Percentiles rank a stretch among this genome's conserved stretches.
phyloP scores from a whole-genome alignment of 2,888 invertebrate species.

The Apotomis betuletana region DNA sequence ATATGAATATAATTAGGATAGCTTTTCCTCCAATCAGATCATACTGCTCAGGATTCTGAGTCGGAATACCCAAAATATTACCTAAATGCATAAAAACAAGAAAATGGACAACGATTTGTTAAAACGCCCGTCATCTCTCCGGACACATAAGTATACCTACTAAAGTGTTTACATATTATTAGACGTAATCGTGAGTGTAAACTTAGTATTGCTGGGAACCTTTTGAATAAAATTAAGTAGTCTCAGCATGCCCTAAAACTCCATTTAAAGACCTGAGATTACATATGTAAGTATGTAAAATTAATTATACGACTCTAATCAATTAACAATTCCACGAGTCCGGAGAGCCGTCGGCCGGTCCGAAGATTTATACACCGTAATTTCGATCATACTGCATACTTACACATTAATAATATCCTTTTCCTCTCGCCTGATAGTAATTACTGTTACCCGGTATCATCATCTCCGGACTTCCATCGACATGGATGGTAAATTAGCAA shows the following conservation, averaged over 20 bases:
- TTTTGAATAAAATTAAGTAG: neutral
- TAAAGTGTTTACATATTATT: too few relatives aligned
- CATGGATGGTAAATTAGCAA: constrained; percentile 74
- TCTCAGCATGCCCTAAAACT: neutral
- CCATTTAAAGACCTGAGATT: neutral
- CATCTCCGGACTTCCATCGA: constrained; percentile 56
- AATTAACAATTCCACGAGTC: constrained; percentile 18
- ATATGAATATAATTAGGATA: too few relatives aligned
- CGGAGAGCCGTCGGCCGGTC: neutral
- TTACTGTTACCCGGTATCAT: constrained; percentile 44
- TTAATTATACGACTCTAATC: constrained; percentile 20
- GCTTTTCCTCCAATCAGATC: too few relatives aligned
- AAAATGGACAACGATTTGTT: too few relatives aligned
- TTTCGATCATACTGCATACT: constrained; percentile 41
- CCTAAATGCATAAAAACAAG: too few relatives aligned
- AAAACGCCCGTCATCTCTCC: too few relatives aligned
- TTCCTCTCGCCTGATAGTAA: constrained; percentile 49
- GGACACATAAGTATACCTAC: too few relatives aligned
- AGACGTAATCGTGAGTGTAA: too few relatives aligned
- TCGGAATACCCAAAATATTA: too few relatives aligned
- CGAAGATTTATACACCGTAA: constrained; percentile 27
- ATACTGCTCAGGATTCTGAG: too few relatives aligned
- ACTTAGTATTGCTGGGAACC: neutral
- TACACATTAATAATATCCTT: constrained; percentile 42
- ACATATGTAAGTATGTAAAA: constrained; percentile 1